A percentile compares a stretch with the other conserved stretches of the same genome.
These are phyloP conservation scores for Beris chalybata DNA, from an alignment of 2,888 invertebrate species.

Conservation along the genomic window DNA sequence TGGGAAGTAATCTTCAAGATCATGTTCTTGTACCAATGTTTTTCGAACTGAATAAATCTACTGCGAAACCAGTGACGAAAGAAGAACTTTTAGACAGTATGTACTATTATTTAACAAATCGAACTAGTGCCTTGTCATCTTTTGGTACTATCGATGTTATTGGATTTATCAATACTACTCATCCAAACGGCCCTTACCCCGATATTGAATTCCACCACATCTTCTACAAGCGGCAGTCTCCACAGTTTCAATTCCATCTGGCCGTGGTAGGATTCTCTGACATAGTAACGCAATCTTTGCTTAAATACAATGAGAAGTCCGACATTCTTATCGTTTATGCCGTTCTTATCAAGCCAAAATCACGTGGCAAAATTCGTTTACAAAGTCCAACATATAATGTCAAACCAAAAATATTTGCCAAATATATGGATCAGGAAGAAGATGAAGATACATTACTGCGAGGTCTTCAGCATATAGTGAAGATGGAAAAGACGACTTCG, in stretches of 20 bases:
- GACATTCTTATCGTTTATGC: constrained; percentile 54
- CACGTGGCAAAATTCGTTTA: constrained; percentile 59
- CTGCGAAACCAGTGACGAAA: constrained; percentile 3
- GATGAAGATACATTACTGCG: constrained; percentile 56
- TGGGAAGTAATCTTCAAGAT: constrained; percentile 79
- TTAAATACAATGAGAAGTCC: not conserved
- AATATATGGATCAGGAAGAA: constrained; percentile 61
- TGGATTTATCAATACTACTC: constrained; percentile 22
- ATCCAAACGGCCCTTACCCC: constrained; percentile 49
- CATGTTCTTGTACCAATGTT: constrained; percentile 64
- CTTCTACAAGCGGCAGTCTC: constrained; percentile 47
- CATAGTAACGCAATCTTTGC: not conserved
- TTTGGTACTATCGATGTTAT: constrained; percentile 4
- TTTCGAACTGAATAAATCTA: constrained; percentile 52
- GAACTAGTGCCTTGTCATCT: not conserved
- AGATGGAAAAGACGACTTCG: constrained; percentile 54
- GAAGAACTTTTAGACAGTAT: constrained; percentile 19
- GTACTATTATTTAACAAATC: constrained; percentile 12
- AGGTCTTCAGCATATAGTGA: constrained; percentile 50
- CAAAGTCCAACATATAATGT: constrained; percentile 59
- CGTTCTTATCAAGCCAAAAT: constrained; percentile 57
- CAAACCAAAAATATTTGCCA: constrained; percentile 62
- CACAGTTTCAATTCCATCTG: constrained; percentile 50
- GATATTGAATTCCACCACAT: constrained; percentile 59
- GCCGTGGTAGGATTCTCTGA: constrained; percentile 43